Base-by-base conservation (phyloP, 2,113 vertebrate species). In the Melanerpes formicivorus region DNA sequence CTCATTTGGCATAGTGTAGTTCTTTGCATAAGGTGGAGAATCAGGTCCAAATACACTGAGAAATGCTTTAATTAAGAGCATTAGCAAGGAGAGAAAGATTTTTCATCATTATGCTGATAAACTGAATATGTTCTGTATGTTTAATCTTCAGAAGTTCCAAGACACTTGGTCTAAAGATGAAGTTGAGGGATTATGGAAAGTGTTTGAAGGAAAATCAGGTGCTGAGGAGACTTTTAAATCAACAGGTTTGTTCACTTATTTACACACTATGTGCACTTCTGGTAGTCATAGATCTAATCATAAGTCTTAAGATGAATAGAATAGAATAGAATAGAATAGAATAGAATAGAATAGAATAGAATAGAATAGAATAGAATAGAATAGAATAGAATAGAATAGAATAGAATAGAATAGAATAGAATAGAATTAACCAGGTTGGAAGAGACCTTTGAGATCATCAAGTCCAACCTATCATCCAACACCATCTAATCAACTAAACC, bases 21-120 rank as follows among this genome's bases (percentile, higher is more conserved):
- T 92, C 69, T 65, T 72, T 94, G 93, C 94, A 93, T 89, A 96
- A 96, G 93, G 89, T 94, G 65, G 81, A 89, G 91, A 95, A 93
- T 87, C 29, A 50, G 76, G 94, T 93, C 96, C 95, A 96, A 96
- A 92, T 87, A 94, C 82, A 80, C 87, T 78, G 48, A 75, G 62
- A 94, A 93, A 94, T 50, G 78, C 50, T 91, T 94, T 95, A 93
- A 96, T 94, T 94, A 91, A 81, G 75, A 95, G 60, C 37, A 74
- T 74, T 89, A 71, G 48, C 40, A 77, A 87, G 64, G 11, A 84
- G 12, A 93, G 42, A 0, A 6, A 92, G 79, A 16, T 92, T 94
- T 94, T 87, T 62, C 71, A 72, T 93, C 80, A 3, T 85, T 74
- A 93, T 64, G 27, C 29, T 11, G 62, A 93, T 71, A 75, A 87